Percentiles rank a stretch among this genome's conserved stretches.
phyloP scores from a whole-genome alignment of 2,888 invertebrate species.

The Drosophila conformis region DNA sequence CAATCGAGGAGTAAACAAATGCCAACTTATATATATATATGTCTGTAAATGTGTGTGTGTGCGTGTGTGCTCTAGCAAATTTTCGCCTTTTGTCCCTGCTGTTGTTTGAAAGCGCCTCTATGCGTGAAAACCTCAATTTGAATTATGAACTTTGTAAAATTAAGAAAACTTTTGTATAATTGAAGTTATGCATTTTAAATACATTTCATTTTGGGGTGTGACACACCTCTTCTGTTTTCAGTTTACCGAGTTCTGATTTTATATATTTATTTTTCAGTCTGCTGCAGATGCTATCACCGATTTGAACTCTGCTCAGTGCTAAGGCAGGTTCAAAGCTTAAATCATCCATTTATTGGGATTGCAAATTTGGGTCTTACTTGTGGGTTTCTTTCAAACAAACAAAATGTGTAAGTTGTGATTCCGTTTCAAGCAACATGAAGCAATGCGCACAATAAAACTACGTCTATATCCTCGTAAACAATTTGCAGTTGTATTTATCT shows the following conservation, averaged over 20 bases:
- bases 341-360: conserved; percentile 18
- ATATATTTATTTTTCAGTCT: conserved; percentile 8
- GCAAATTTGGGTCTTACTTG: not conserved
- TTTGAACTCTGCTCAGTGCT: not conserved
- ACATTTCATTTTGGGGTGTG: conserved; percentile 36
- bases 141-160: conserved; percentile 69
- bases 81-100: conserved; percentile 45
- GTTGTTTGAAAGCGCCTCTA: conserved; percentile 41
- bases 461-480: not conserved
- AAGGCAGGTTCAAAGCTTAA: conserved; percentile 4
- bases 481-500: not conserved
- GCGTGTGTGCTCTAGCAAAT: conserved; percentile 15
- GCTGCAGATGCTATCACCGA: conserved; percentile 2
- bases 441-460: not conserved
- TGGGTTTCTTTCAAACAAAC: not conserved
- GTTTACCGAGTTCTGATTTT: conserved; percentile 8
- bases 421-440: not conserved
- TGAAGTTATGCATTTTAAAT: conserved; percentile 73
- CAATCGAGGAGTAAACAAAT: conserved; percentile 75
- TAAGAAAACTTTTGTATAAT: conserved; percentile 75
- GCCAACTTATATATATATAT: conserved; percentile 21
- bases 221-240: conserved; percentile 1
- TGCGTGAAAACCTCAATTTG: conserved; percentile 60
- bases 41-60: conserved; percentile 12
- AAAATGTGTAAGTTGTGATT: not conserved